phyloP scores from a whole-genome alignment of 2,888 invertebrate species.

The Phengaris arion region DNA sequence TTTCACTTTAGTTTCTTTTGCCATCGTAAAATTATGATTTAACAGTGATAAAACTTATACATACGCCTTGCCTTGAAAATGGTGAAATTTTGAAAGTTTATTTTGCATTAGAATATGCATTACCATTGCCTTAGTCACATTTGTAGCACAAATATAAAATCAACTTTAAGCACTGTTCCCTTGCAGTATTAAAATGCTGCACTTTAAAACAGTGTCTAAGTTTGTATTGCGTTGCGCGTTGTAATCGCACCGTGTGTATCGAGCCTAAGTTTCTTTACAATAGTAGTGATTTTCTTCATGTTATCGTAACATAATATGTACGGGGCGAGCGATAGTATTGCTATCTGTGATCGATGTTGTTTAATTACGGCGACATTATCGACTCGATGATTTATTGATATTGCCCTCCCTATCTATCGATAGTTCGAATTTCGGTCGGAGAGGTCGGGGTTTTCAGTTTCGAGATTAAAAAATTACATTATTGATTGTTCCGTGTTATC shows the following conservation, averaged over 20 bases:
- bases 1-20: conserved; percentile 4
- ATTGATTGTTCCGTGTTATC: not conserved
- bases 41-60: not conserved
- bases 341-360: conserved; percentile 65
- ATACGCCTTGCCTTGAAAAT: not conserved
- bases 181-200: too few relatives aligned
- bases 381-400: conserved; percentile 73
- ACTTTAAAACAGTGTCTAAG: too few relatives aligned
- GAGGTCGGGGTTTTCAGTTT: not conserved
- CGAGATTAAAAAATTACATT: not conserved
- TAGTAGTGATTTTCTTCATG: conserved; percentile 31
- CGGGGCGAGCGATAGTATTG: conserved; percentile 32
- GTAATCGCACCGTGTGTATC: not conserved
- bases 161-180: not conserved
- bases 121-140: not conserved
- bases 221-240: not conserved
- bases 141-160: not conserved
- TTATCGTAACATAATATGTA: conserved; percentile 42
- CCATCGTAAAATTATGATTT: conserved; percentile 20
- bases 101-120: not conserved
- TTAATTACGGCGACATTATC: conserved; percentile 68
- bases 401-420: conserved; percentile 50
- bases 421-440: conserved; percentile 13
- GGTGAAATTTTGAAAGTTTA: not conserved
- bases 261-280: conserved; percentile 19